A percentile compares a stretch with the other conserved stretches of the same genome.
These are phyloP conservation scores for Halcyon senegalensis DNA, from an alignment of 2,113 vertebrate genomes.

Conservation along the genomic window DNA sequence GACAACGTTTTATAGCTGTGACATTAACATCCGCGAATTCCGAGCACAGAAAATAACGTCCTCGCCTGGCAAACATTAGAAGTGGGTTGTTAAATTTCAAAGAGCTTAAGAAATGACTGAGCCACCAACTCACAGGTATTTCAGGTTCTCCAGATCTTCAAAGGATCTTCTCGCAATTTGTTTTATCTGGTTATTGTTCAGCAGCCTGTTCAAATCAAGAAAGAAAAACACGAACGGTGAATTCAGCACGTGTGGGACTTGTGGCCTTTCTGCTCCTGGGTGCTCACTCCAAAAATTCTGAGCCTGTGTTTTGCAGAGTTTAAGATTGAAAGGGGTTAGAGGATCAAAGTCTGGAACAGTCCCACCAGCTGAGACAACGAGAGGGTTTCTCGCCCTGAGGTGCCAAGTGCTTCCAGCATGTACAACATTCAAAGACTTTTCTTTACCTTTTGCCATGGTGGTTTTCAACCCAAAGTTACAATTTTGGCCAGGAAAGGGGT, in stretches of 20 bases:
- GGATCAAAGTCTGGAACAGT: neutral
- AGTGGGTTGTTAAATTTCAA: neutral
- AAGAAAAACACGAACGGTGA: neutral
- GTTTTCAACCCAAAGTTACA: neutral
- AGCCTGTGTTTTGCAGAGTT: neutral
- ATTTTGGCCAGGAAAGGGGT: neutral
- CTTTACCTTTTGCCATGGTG: neutral
- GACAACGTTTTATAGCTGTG: neutral
- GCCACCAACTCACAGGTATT: constrained; percentile 72
- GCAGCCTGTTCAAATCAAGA: constrained; percentile 45
- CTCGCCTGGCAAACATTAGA: neutral
- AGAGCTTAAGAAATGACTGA: neutral
- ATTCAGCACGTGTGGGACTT: fast-evolving
- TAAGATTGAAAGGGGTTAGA: neutral
- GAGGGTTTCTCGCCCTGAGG: neutral
- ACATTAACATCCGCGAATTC: neutral
- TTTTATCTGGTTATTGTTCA: constrained; percentile 74
- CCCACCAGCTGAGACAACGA: neutral
- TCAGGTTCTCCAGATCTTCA: constrained; percentile 68
- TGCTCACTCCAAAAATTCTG: neutral
- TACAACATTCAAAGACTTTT: neutral
- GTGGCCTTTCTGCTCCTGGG: neutral
- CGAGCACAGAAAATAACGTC: fast-evolving
- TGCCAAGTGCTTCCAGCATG: neutral
- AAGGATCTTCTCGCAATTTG: constrained; percentile 64